phyloP scores from a whole-genome alignment of 2,888 invertebrate species.

The Dolomedes plantarius region DNA sequence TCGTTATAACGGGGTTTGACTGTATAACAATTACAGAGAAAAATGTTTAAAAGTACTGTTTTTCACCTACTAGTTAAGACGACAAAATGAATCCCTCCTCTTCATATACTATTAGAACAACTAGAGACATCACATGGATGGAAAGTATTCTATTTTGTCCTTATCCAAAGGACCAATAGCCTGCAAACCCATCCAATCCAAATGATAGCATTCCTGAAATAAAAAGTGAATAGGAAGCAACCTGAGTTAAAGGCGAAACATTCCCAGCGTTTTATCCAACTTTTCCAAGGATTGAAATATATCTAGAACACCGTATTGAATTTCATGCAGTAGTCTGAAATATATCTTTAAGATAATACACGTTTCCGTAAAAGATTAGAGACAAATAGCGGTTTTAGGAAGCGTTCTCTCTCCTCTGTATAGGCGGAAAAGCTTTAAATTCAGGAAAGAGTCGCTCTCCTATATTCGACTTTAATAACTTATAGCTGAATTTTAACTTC shows the following conservation, averaged over 20 bases:
- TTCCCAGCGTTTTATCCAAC: constrained; percentile 25
- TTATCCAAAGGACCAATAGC: neutral
- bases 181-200: constrained; percentile 37
- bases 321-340: constrained; percentile 46
- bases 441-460: neutral
- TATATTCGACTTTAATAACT: constrained; percentile 8
- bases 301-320: constrained; percentile 49
- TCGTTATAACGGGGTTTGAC: no score
- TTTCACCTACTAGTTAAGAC: no score
- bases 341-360: constrained; percentile 49
- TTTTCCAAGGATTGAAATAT: constrained; percentile 37
- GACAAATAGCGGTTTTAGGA: constrained; percentile 31
- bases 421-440: neutral
- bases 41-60: no score
- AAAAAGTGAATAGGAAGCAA: constrained; percentile 9
- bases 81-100: no score
- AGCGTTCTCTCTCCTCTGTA: neutral
- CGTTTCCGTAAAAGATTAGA: constrained; percentile 48
- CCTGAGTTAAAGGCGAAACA: constrained; percentile 47
- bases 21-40: no score
- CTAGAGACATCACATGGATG: no score
- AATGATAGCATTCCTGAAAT: constrained; percentile 14
- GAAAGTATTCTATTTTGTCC: neutral
- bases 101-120: no score
- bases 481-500: constrained; percentile 5